Evolutionary conservation across 92 coral and sea anemone species (phyloP).

Genomic region (Zoanthus solanderi): DNA sequence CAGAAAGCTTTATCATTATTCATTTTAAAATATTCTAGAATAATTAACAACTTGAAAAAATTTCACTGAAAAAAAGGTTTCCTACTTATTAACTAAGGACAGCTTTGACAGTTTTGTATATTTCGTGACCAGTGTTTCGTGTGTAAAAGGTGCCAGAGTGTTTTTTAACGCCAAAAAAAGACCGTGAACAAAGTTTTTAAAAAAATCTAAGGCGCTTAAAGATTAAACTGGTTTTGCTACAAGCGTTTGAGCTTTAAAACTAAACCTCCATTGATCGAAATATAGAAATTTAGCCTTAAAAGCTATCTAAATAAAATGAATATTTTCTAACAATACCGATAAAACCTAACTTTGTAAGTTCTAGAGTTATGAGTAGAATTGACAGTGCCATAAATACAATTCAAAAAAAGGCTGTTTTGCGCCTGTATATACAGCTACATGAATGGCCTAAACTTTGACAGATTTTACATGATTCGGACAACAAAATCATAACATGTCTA

Average conservation of each 20-base stretch:
- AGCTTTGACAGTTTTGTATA: background rate
- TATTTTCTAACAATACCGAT: background rate
- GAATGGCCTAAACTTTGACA: background rate
- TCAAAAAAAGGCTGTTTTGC: background rate
- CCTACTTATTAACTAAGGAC: too few species aligned
- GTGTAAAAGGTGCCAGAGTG: background rate
- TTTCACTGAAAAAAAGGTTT: too few species aligned
- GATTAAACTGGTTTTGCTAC: background rate
- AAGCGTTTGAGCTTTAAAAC: conserved; percentile 9
- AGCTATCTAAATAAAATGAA: background rate
- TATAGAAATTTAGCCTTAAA: background rate
- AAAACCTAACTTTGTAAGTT: background rate
- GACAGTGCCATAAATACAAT: background rate
- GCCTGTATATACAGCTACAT: background rate
- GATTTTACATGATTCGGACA: background rate
- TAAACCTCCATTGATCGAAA: background rate
- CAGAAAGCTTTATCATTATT: background rate
- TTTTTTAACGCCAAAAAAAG: background rate
- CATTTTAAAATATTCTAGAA: background rate
- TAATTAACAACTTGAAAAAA: too few species aligned
- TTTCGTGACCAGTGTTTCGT: background rate
- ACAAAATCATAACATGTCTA: background rate
- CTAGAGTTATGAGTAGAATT: background rate
- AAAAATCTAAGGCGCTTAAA: background rate
- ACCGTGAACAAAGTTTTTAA: background rate